Base-by-base conservation (phyloP, 2,888 invertebrate genomes). In the Hipparchia semele region DNA sequence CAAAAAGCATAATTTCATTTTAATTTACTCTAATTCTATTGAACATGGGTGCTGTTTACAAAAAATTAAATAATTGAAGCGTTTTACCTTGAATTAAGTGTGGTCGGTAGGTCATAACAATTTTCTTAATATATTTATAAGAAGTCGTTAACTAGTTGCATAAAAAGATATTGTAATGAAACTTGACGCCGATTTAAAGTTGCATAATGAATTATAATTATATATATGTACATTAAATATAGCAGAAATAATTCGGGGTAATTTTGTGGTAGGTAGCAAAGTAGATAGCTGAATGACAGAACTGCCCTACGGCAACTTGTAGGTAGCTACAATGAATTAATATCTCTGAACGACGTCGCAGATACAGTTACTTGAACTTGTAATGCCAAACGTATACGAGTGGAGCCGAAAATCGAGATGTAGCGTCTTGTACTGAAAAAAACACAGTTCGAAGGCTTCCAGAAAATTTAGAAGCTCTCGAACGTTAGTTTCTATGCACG, bases 371-470 rank as follows among this genome's bases (percentile, higher is more conserved):
- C 13, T 54, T 13, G 23, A 68, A 56, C 51, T 46, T 59, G 45
- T 61, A 68, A 12, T 49, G 39, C 46, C 13, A 8, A 72, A 68
- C 64, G 64, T 68, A 51, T 64, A 68, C 56, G n/a, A 46, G 46
- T 46, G 6, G 46, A 46, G 6, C 46, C 46, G 6, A 46, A 6
- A 46, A 6, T 6, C 46, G 6, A 6, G 5, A n/a, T n/a, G n/a
- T n/a, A n/a, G n/a, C n/a, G 23, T 23, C 23, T 23, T 23, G 23
- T 23, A 23, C 6, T 46, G 4, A 46, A 46, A 46, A 46, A 6
- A 46, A 46, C 4, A 46, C 46, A 23, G 23, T 23, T 23, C 23
- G 23, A 23, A 23, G 23, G 23, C 23, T 23, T 23, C 23, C 23
- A 23, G 23, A 23, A 23, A 23, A 23, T 23, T 1, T 23, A 23